phyloP scores from a whole-genome alignment of 2,797 vertebrate genomes.

The Cryptoprocta ferox region DNA sequence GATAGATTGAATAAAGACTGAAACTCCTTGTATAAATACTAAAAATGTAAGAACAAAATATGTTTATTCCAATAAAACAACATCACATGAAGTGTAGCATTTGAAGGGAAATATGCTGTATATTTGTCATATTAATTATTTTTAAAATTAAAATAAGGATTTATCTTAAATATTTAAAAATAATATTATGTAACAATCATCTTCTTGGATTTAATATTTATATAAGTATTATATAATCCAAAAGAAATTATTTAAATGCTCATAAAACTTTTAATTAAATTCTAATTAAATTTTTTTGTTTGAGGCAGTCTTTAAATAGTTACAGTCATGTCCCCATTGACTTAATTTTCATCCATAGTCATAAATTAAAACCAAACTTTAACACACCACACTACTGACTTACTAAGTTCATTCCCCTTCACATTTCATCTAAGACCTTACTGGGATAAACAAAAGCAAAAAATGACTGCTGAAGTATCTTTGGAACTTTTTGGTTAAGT shows the following conservation, averaged over 20 bases:
- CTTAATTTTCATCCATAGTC: slow-evolving; percentile 2
- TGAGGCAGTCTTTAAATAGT: slow-evolving; percentile 16
- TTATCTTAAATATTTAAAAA: slow-evolving; percentile 48
- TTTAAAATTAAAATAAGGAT: slow-evolving; percentile 10
- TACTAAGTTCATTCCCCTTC: background rate
- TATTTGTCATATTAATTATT: background rate
- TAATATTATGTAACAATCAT: slow-evolving; percentile 15
- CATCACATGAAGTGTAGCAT: background rate
- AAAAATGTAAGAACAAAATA: slow-evolving; percentile 1
- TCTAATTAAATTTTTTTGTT: slow-evolving; percentile 41
- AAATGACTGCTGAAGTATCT: slow-evolving; percentile 26
- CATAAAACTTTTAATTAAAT: slow-evolving; percentile 9
- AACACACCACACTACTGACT: background rate
- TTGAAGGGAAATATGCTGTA: background rate
- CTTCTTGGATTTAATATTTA: background rate
- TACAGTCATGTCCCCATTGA: background rate
- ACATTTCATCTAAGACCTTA: slow-evolving; percentile 3
- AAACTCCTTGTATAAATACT: background rate
- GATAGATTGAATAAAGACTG: background rate
- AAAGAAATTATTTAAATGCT: slow-evolving; percentile 12
- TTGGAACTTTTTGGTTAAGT: slow-evolving; percentile 24
- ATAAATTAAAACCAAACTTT: slow-evolving; percentile 42
- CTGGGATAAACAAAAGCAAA: slow-evolving; percentile 5
- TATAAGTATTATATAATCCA: background rate
- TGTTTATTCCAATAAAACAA: background rate